Conservation (phyloP, 1,140 invertebrate genomes). For the roundworm (Caenorhabditis elegans) region DNA sequence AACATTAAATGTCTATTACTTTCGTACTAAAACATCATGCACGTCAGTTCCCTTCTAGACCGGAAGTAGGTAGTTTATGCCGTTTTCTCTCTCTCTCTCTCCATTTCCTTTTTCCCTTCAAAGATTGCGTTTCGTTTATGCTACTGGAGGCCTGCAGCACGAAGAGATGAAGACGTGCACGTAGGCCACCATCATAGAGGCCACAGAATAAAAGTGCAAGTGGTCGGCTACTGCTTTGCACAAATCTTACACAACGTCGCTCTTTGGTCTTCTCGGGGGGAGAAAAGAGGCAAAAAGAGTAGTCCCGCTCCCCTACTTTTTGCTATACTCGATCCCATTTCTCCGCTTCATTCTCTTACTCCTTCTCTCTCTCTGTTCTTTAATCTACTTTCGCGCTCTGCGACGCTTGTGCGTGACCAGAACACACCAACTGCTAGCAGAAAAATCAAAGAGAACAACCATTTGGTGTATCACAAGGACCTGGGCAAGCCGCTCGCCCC, state of each 20-base stretch:
- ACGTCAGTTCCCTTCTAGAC: neutral
- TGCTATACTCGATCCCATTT: neutral
- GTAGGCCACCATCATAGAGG: constrained; percentile 15
- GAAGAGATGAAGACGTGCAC: constrained; percentile 2
- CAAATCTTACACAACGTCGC: constrained; percentile 9
- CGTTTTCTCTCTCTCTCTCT: neutral
- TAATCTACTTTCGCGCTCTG: neutral
- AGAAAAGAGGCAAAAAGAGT: neutral
- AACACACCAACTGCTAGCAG: constrained; percentile 17
- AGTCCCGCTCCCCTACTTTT: neutral
- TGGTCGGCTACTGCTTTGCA: constrained; percentile 21
- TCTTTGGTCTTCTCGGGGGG: constrained; percentile 6
- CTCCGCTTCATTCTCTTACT: neutral
- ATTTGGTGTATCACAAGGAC: constrained; percentile 9
- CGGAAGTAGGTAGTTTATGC: neutral
- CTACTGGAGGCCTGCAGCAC: too few species aligned
- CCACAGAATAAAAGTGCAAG: constrained; percentile 17
- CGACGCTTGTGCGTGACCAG: neutral
- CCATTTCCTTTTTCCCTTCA: neutral
- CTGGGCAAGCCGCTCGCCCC: too few species aligned
- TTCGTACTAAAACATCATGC: constrained; percentile 6
- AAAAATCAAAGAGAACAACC: constrained; percentile 26
- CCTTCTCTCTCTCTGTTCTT: neutral
- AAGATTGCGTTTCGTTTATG: constrained; percentile 22
- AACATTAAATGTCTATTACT: constrained; percentile 19